phyloP scores from a whole-genome alignment of 2,888 invertebrate species.

The Ichneumoninae sp. region DNA sequence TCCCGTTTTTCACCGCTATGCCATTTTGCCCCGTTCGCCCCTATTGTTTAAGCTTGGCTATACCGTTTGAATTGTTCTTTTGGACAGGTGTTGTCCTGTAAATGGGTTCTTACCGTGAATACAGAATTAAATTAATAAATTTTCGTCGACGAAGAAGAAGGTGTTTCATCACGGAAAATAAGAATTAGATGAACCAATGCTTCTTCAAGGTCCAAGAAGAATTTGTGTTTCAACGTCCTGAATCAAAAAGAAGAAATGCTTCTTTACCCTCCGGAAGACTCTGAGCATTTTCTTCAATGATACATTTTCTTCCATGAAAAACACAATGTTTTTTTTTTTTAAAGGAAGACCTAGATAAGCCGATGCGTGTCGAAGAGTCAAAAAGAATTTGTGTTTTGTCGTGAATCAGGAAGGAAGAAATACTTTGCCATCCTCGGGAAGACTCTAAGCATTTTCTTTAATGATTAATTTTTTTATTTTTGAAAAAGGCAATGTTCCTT shows the following conservation, averaged over 20 bases:
- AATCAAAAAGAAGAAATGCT: not conserved
- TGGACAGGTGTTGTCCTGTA: no score
- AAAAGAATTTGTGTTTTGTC: no score
- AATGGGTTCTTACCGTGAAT: no score
- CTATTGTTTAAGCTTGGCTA: no score
- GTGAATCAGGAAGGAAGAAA: not conserved
- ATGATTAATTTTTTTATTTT: not conserved
- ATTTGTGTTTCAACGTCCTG: not conserved
- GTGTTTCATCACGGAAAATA: not conserved
- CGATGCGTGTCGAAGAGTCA: not conserved
- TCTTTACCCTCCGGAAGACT: not conserved
- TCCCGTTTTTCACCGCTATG: no score
- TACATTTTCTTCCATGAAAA: not conserved
- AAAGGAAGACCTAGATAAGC: not conserved
- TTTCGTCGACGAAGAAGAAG: not conserved
- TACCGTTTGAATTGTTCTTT: no score
- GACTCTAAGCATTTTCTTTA: not conserved
- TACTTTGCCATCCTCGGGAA: not conserved
- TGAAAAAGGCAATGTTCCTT: no score
- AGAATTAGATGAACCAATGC: not conserved
- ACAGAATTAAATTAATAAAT: no score
- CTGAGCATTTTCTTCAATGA: no score
- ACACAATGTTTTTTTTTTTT: not conserved
- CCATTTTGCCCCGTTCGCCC: no score
- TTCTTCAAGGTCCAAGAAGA: not conserved